These are phyloP conservation scores for Hydrophis major DNA, from an alignment of 2,797 vertebrate species.

Conservation along the genomic window DNA sequence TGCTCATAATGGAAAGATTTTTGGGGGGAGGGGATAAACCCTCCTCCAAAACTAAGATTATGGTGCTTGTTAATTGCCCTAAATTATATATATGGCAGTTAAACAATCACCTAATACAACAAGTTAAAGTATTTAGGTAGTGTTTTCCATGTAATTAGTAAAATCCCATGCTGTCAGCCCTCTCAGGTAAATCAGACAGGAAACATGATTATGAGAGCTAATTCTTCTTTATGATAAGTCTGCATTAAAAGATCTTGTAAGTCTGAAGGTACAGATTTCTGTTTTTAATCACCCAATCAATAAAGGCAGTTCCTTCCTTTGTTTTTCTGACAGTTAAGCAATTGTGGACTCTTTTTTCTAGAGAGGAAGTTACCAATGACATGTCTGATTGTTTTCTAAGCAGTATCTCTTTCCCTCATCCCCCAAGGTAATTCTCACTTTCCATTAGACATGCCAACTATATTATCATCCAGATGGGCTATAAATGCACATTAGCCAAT, in stretches of 20 bases:
- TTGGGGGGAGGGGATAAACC: not conserved
- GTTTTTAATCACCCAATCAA: not conserved
- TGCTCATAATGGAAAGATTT: not conserved
- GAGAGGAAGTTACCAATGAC: not conserved
- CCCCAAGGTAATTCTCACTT: not conserved
- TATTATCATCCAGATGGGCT: not conserved
- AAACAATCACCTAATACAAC: not conserved
- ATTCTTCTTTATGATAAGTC: too few species aligned
- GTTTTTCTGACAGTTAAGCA: not conserved
- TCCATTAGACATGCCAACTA: not conserved
- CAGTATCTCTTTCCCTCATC: not conserved
- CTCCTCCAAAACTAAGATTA: not conserved
- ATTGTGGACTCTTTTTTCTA: not conserved
- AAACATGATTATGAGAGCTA: too few species aligned
- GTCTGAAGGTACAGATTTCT: not conserved
- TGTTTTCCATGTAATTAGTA: too few species aligned
- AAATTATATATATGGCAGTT: not conserved
- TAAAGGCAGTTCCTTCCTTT: not conserved
- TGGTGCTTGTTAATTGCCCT: not conserved
- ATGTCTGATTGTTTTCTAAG: not conserved
- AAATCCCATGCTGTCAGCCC: too few species aligned
- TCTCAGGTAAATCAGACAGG: too few species aligned
- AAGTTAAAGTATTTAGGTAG: not conserved
- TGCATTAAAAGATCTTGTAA: not conserved
- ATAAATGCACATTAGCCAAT: not conserved